A percentile compares a stretch with the other conserved stretches of the same genome.
phyloP scores from a whole-genome alignment of 2,113 vertebrate species.

The Uropsilus gracilis region DNA sequence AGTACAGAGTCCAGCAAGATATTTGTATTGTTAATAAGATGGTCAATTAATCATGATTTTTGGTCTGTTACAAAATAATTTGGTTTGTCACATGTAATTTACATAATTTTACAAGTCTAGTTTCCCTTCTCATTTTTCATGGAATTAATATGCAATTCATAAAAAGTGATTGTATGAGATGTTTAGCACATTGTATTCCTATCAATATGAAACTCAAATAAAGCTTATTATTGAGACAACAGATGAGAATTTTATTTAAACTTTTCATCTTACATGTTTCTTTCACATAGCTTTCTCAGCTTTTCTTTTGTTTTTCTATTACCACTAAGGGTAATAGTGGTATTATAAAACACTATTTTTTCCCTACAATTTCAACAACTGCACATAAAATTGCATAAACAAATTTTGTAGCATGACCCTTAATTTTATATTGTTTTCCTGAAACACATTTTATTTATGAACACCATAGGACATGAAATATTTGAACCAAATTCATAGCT shows the following conservation, averaged over 20 bases:
- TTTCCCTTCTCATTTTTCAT: neutral
- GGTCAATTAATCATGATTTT: neutral
- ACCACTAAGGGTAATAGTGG: neutral
- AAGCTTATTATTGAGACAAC: neutral
- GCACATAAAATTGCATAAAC: neutral
- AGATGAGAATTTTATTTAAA: neutral
- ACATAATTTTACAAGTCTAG: neutral
- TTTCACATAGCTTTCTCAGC: neutral
- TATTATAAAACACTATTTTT: neutral
- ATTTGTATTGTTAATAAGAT: neutral
- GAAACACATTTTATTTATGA: neutral
- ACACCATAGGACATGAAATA: neutral
- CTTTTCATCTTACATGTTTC: neutral
- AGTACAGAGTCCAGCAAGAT: neutral
- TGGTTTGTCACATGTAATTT: neutral
- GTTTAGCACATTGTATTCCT: neutral
- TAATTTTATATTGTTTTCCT: conserved; percentile 22
- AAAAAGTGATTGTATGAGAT: neutral
- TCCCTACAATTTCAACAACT: neutral
- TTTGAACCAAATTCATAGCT: neutral
- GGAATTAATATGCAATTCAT: neutral
- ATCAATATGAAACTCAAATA: neutral
- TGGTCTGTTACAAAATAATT: neutral
- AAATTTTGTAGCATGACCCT: neutral
- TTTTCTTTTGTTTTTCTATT: neutral